Conservation (phyloP, 2,113 vertebrate genomes). For the Sterrhoptilus dennistouni region DNA sequence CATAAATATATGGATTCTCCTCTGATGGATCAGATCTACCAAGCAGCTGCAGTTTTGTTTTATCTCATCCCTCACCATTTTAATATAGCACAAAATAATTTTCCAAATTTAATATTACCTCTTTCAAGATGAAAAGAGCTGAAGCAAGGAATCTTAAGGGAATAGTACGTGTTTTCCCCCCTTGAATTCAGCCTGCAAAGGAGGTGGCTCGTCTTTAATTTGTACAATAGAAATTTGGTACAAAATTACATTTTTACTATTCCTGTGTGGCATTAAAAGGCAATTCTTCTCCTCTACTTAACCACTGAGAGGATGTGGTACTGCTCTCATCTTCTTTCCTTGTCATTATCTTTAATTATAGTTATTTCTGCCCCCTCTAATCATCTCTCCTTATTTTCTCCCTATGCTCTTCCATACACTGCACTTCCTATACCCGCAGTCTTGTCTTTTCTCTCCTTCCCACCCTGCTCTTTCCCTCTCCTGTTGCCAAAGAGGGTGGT, state of each 20-base stretch:
- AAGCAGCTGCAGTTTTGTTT: background rate
- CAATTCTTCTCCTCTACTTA: background rate
- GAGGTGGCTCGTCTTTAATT: background rate
- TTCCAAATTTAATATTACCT: background rate
- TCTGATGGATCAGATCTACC: background rate
- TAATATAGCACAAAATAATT: background rate
- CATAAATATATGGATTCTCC: background rate
- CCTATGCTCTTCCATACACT: background rate
- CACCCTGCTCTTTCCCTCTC: background rate
- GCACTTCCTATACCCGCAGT: background rate
- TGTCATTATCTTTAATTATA: constrained; percentile 24
- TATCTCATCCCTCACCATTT: background rate
- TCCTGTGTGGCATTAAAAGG: background rate
- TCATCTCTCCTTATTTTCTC: background rate
- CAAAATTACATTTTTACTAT: background rate
- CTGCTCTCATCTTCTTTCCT: background rate
- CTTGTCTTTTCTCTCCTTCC: background rate
- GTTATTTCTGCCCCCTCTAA: background rate
- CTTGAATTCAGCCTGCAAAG: background rate
- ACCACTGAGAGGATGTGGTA: background rate
- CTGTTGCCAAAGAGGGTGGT: background rate
- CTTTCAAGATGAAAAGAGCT: background rate
- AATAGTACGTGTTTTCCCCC: background rate
- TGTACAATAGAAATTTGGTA: background rate
- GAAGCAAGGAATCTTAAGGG: background rate